Evolutionary conservation across 2,113 vertebrate species (phyloP).

Genomic region (Microcebus jonahi): DNA sequence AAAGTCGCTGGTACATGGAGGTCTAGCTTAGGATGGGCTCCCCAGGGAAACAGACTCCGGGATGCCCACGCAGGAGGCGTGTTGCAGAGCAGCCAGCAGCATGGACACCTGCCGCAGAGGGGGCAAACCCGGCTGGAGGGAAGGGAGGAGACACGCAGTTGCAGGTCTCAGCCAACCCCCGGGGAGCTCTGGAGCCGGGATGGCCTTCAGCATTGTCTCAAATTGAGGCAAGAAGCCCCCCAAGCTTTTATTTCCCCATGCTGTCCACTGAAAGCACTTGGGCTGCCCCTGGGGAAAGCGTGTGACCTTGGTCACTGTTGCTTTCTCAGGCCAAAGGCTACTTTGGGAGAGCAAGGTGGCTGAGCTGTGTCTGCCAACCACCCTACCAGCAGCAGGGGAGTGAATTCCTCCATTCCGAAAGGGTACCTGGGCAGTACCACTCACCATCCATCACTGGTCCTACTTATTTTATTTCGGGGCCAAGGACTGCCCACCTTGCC

Average conservation of each 20-base stretch:
- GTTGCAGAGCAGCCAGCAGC: background rate
- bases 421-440: background rate
- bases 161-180: background rate
- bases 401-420: background rate
- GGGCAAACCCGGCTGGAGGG: too few relatives aligned
- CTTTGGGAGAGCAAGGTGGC: background rate
- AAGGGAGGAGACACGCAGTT: accelerated
- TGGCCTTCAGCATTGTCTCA: background rate
- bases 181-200: background rate
- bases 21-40: background rate
- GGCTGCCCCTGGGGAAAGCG: background rate
- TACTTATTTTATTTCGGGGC: background rate
- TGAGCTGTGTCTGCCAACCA: background rate
- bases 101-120: accelerated
- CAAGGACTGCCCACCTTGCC: background rate
- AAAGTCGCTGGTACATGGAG: accelerated
- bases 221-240: too few relatives aligned
- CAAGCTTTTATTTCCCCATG: background rate
- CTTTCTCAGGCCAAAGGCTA: background rate
- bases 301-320: background rate
- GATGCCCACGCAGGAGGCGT: accelerated
- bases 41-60: background rate
- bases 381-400: background rate
- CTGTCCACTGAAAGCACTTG: background rate
- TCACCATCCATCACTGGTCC: background rate